phyloP scores from a whole-genome alignment of 2,113 vertebrate genomes.

The Gopherus flavomarginatus region DNA sequence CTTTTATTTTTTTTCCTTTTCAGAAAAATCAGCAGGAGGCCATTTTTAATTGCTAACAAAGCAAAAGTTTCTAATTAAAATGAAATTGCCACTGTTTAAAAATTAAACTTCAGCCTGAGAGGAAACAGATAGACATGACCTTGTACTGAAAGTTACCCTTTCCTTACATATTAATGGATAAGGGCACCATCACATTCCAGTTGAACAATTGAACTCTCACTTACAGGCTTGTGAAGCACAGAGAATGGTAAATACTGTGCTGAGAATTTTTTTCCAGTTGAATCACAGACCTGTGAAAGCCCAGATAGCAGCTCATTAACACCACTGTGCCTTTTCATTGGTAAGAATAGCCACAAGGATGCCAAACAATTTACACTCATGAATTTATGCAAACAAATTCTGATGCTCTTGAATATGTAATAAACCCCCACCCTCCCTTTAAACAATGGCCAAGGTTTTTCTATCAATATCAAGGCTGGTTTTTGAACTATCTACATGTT shows the following conservation, averaged over 20 bases:
- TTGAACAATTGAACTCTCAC: neutral
- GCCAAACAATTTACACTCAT: neutral
- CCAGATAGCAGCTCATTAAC: neutral
- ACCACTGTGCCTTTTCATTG: accelerated
- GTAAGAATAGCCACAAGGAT: neutral
- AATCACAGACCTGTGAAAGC: neutral
- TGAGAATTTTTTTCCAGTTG: neutral
- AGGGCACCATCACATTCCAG: neutral
- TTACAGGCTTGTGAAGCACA: accelerated
- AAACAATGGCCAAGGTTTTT: neutral
- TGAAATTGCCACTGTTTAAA: neutral
- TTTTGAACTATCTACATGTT: neutral
- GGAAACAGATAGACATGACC: neutral
- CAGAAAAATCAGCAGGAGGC: neutral
- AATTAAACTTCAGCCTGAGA: neutral
- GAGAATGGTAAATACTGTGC: neutral
- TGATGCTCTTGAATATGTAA: neutral
- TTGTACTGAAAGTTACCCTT: neutral
- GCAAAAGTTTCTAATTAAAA: neutral
- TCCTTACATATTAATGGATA: neutral
- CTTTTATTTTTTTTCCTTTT: neutral
- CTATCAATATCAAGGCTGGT: neutral
- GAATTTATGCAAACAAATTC: neutral
- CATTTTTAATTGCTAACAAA: neutral
- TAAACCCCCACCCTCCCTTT: neutral